Conservation (phyloP, 2,113 vertebrate genomes). For the Mormoops blainvillei region DNA sequence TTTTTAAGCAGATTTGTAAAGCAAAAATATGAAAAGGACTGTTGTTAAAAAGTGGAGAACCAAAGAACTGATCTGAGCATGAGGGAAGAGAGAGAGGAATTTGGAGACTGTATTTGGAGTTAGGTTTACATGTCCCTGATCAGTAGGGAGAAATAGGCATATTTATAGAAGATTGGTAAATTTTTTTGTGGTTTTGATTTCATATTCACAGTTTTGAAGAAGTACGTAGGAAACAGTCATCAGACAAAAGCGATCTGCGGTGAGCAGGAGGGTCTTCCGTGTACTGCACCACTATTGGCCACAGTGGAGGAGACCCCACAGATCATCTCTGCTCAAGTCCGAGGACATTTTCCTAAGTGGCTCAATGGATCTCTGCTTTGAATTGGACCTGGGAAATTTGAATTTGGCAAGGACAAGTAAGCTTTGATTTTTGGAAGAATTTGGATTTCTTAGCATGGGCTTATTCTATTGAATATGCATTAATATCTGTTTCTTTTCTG, state of each 20-base stretch:
- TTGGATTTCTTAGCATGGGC: background rate
- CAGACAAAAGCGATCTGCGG: conserved; percentile 60
- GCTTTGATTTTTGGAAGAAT: conserved; percentile 44
- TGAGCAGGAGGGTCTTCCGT: conserved; percentile 77
- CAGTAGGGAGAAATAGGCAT: background rate
- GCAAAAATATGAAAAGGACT: background rate
- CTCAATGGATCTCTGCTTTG: conserved; percentile 88
- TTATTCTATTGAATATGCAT: background rate
- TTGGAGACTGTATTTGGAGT: background rate
- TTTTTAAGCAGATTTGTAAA: conserved; percentile 1
- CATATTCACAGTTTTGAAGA: conserved; percentile 69
- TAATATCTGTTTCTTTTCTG: background rate
- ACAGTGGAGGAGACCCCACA: conserved; percentile 85
- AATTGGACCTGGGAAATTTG: conserved; percentile 94
- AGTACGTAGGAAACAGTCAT: background rate
- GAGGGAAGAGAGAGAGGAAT: background rate
- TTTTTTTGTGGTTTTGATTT: background rate
- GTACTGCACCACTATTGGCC: conserved; percentile 82
- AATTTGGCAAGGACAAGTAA: conserved; percentile 93
- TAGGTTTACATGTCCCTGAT: background rate
- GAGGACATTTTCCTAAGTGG: conserved; percentile 89
- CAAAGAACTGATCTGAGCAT: background rate
- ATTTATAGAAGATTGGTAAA: background rate
- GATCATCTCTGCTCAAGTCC: conserved; percentile 79
- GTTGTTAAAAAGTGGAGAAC: conserved; percentile 13